These are phyloP conservation scores for Myrmophylax atrothorax DNA, from an alignment of 2,113 vertebrate species.

Conservation along the genomic window DNA sequence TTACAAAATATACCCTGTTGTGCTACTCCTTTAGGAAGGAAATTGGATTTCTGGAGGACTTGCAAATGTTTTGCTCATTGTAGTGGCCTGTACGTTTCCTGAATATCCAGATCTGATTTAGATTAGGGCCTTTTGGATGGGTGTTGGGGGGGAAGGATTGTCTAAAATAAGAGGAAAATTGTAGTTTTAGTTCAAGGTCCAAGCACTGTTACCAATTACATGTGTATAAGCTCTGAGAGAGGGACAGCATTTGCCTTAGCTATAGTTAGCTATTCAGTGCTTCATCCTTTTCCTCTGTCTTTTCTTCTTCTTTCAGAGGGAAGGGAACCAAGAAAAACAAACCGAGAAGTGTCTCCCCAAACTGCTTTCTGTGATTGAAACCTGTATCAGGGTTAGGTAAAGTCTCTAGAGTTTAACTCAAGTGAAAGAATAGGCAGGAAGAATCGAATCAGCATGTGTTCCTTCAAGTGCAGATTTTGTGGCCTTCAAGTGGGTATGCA, in stretches of 20 bases:
- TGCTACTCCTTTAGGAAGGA: constrained; percentile 62
- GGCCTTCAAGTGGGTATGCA: not conserved
- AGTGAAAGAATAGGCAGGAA: not conserved
- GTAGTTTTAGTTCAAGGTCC: constrained; percentile 46
- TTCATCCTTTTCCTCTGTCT: not conserved
- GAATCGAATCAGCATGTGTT: not conserved
- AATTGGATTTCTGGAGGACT: constrained; percentile 60
- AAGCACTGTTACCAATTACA: constrained; percentile 40
- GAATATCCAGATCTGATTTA: constrained; percentile 67
- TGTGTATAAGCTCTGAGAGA: not conserved
- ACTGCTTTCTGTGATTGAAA: not conserved
- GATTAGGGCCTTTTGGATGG: not conserved
- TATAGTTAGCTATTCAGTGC: not conserved
- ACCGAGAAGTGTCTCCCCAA: not conserved
- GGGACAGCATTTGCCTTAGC: not conserved
- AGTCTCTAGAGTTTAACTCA: not conserved
- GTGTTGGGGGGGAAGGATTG: not conserved
- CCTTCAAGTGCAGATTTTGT: not conserved
- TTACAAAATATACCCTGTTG: constrained; percentile 48
- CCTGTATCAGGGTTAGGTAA: not conserved
- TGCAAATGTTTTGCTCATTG: constrained; percentile 59
- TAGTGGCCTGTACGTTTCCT: constrained; percentile 38
- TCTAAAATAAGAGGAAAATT: constrained; percentile 52
- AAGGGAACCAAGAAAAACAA: not conserved
- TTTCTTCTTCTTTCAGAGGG: not conserved